These are phyloP conservation scores for Clarias pachynema DNA, from an alignment of 2,797 vertebrate species.

Conservation along the genomic window DNA sequence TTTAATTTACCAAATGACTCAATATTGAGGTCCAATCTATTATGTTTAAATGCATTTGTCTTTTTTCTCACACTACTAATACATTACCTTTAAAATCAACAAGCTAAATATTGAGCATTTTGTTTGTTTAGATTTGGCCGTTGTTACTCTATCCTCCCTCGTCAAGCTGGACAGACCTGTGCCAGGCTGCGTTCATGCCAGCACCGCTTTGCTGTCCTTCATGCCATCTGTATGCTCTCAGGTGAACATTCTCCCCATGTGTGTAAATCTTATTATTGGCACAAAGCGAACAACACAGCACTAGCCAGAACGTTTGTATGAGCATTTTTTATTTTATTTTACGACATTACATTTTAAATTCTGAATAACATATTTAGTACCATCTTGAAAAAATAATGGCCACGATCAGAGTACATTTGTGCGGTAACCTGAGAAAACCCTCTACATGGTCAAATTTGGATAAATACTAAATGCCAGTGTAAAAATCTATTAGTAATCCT, in stretches of 20 bases:
- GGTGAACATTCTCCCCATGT: background rate
- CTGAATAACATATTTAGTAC: background rate
- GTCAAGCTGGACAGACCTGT: slow-evolving; percentile 3
- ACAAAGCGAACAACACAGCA: background rate
- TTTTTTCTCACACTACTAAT: background rate
- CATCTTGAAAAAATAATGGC: background rate
- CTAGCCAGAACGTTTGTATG: background rate
- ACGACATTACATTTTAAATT: background rate
- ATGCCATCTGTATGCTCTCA: slow-evolving; percentile 22
- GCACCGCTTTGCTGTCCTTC: background rate
- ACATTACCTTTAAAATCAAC: background rate
- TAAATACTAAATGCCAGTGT: background rate
- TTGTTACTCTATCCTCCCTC: background rate
- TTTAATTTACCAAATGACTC: background rate
- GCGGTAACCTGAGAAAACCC: background rate
- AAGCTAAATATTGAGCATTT: background rate
- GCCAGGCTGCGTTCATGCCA: slow-evolving; percentile 38
- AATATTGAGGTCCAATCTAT: background rate
- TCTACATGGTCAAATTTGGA: background rate
- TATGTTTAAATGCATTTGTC: background rate
- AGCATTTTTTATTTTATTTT: background rate
- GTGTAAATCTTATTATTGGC: background rate
- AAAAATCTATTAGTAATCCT: background rate
- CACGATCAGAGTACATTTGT: background rate
- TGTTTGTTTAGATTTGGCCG: background rate